Evolutionary conservation across 2,888 invertebrate genomes (phyloP), one percentile per base, ranked within the genome.

Genomic region (Lithophane ornitopus): DNA sequence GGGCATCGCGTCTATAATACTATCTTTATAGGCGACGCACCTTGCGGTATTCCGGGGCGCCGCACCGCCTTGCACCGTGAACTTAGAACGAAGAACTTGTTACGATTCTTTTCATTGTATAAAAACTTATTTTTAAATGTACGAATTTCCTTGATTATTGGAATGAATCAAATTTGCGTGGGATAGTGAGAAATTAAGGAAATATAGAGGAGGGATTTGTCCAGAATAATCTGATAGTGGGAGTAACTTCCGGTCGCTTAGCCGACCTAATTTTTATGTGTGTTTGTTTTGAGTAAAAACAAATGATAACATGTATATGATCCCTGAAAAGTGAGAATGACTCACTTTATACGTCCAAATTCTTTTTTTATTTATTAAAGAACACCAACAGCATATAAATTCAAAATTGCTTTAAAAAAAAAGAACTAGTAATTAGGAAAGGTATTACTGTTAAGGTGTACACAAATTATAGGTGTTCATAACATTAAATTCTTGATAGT

Each of bases 51-150:
- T 61, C 65, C 54, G 71, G 79, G 22, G 73, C 62, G 79, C 56
- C 82, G 83, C 79, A 70, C 84, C 44, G 76, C 72, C 79, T 82
- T 85, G 85, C 75, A 76, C 79, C 85, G 68, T 19, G 8, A n/a
- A 58, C 28, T 16, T 56, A 26, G 8, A 28, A 73, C 56, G 52
- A 28, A n/a, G n/a, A n/a, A n/a, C n/a, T n/a, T 79, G n/a, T 54
- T 59, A 59, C 39, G 19, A 58, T 61, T 59, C 14, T 22, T 46
- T 16, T 59, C 26, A 41, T 78, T 74, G 34, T 63, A 63, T 74
- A 4, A 73, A 46, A 22, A 69, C 22, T 52, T 67, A 41, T 46
- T 71, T 19, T 49, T 9, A 0, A 52, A 28, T 58, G 2, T 14
- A 58, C 39, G 6, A 16, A 46, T 28, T 28, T 14, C 8, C 1